Base-by-base conservation (phyloP, 2,888 invertebrate genomes). In the Lamproptera curius region DNA sequence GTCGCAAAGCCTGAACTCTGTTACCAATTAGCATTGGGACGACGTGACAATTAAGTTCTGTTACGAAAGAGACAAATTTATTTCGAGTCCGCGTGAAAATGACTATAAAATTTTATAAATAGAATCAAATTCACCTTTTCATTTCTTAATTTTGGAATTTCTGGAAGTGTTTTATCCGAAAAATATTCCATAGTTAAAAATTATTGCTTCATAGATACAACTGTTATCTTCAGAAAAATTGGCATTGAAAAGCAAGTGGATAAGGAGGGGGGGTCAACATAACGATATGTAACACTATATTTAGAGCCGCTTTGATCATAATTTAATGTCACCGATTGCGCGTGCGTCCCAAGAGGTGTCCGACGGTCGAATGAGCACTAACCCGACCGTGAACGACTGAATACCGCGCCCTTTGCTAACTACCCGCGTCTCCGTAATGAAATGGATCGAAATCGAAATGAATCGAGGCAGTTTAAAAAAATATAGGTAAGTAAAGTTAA, bases 391-490 rank as follows among this genome's bases (percentile, higher is more conserved):
- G 56, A 62, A 42, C 58, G 54, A 62, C 61, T 67, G 61, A 69
- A 70, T 65, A 64, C 58, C 69, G 59, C 62, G 61, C 62, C 67
- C 65, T 71, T 71, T 63, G 52, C 51, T 37, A 53, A 63, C 69
- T 73, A 74, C 70, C 74, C 70, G 42, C 67, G 64, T 54, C 42
- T 35, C 23, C 20, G n/a, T 38, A 42, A 28, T 35, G 31, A 36
- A 34, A 40, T n/a, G n/a, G n/a, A n/a, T n/a, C n/a, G n/a, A n/a
- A n/a, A n/a, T n/a, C n/a, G n/a, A 36, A 34, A 31, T 11, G 34
- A 46, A 42, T 38, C 23, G 17, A 10, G 16, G 23, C 36, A 31
- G 39, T 13, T 26, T 15, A 28, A 14, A 44, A 31, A 17, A 43
- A 17, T 37, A 20, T 37, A 20, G 11, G 5, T 6, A 31, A n/a